Evolutionary conservation across 2,888 invertebrate species (phyloP).

Genomic region (Oasisia sp.): DNA sequence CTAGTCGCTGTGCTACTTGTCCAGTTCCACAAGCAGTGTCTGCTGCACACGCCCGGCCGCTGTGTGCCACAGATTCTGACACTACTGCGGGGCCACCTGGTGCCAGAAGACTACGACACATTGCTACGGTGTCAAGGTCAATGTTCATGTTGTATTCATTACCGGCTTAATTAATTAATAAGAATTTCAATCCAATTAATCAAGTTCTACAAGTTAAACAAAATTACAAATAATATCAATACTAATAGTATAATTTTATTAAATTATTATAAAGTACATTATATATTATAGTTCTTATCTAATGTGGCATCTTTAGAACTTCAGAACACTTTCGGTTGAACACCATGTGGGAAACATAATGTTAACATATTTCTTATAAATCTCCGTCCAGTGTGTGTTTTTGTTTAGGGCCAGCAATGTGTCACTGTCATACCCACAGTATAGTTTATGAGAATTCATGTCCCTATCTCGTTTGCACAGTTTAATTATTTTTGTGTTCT

Average conservation of each 20-base stretch:
- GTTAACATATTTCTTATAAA: no score
- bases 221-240: not conserved
- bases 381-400: not conserved
- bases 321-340: no score
- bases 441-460: not conserved
- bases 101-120: slow-evolving; percentile 73
- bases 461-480: not conserved
- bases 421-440: not conserved
- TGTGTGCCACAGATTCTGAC: slow-evolving; percentile 85
- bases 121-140: slow-evolving; percentile 83
- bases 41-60: slow-evolving; percentile 92
- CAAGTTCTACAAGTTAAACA: not conserved
- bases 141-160: not conserved
- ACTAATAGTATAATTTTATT: not conserved
- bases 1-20: slow-evolving; percentile 74
- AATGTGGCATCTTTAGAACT: not conserved
- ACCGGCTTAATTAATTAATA: not conserved
- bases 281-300: not conserved
- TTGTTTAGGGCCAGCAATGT: not conserved
- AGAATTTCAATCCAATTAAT: not conserved
- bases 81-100: slow-evolving; percentile 78
- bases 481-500: slow-evolving; percentile 21
- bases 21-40: slow-evolving; percentile 81
- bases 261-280: not conserved
- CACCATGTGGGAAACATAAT: no score